Evolutionary conservation across 2,113 vertebrate genomes (phyloP).

Genomic region (Octodon degus): DNA sequence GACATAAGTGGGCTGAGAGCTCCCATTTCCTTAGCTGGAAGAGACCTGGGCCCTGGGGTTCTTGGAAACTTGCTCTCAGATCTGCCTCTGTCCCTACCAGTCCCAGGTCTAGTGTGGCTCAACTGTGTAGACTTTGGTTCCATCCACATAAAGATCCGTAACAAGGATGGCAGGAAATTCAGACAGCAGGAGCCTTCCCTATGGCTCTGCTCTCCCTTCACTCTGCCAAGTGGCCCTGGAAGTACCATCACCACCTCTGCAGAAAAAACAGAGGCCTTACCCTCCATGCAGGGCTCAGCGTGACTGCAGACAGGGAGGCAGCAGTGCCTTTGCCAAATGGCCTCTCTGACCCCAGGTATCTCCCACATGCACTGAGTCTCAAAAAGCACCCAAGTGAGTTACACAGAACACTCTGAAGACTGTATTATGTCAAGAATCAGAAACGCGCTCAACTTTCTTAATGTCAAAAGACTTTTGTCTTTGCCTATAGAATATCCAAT

Average conservation of each 20-base stretch:
- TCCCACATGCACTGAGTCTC: background rate
- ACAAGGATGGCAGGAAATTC: background rate
- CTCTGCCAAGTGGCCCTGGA: background rate
- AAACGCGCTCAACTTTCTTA: background rate
- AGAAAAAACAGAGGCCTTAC: background rate
- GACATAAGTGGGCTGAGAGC: too few relatives aligned
- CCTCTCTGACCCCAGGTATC: too few relatives aligned
- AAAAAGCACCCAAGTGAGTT: background rate
- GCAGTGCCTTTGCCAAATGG: background rate
- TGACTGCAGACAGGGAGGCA: background rate
- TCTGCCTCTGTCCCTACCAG: background rate
- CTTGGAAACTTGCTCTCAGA: background rate
- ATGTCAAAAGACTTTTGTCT: background rate
- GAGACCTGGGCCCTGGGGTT: accelerated
- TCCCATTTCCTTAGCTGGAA: accelerated
- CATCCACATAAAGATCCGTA: background rate
- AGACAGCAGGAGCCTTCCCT: background rate
- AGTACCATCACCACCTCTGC: accelerated
- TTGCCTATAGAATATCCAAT: background rate
- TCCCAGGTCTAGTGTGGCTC: background rate
- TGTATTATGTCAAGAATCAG: accelerated
- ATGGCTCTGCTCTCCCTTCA: too few relatives aligned
- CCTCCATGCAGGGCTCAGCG: background rate
- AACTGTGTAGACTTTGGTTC: background rate
- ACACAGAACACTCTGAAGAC: background rate